These are phyloP conservation scores for Ciconia nigra DNA, from an alignment of 2,797 vertebrate genomes.

Conservation along the genomic window DNA sequence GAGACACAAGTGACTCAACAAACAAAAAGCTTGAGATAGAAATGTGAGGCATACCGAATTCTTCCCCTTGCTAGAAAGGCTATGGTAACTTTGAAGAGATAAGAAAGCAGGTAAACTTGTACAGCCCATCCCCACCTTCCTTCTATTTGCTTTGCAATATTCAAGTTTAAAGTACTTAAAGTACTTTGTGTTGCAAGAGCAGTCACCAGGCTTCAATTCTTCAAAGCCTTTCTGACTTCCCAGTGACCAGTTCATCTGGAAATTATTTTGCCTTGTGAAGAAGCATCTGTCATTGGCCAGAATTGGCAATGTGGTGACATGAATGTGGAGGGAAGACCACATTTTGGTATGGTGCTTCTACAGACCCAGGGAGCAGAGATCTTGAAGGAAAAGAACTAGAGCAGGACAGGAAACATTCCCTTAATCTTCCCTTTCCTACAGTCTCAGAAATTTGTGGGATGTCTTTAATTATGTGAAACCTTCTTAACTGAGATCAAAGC, in stretches of 20 bases:
- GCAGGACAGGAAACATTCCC: background rate
- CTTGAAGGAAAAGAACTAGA: background rate
- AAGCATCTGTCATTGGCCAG: background rate
- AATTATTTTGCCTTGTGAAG: background rate
- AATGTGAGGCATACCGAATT: background rate
- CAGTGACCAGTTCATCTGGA: background rate
- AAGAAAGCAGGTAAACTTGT: background rate
- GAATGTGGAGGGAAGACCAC: background rate
- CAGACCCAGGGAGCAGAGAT: background rate
- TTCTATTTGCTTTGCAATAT: conserved; percentile 35
- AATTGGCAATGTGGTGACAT: background rate
- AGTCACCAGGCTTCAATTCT: background rate
- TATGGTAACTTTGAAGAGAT: background rate
- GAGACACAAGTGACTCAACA: background rate
- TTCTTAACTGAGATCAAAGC: background rate
- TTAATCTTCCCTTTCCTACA: background rate
- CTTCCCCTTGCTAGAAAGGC: background rate
- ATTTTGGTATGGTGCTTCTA: background rate
- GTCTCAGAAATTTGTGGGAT: background rate
- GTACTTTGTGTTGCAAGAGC: background rate
- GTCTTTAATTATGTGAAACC: background rate
- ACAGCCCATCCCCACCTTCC: background rate
- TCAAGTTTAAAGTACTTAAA: conserved; percentile 1
- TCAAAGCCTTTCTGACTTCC: background rate
- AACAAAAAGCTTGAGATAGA: conserved; percentile 2